Conservation (phyloP, 2,113 vertebrate genomes). For the Entomyzon cyanotis region DNA sequence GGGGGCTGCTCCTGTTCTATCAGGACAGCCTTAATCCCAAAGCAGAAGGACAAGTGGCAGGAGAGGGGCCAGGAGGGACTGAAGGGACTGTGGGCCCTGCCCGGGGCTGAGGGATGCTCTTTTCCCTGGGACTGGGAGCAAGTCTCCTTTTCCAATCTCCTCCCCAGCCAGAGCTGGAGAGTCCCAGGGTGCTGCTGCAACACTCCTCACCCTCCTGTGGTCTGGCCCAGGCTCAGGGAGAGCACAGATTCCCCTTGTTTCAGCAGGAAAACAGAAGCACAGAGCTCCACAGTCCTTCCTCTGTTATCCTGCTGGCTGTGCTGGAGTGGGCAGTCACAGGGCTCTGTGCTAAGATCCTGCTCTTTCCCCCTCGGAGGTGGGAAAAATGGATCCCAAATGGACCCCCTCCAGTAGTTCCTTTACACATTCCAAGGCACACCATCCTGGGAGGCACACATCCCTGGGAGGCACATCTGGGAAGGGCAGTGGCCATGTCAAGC, state of each 20-base stretch:
- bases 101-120: background rate
- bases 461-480: background rate
- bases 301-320: background rate
- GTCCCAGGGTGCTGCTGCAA: background rate
- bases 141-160: background rate
- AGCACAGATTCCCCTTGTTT: constrained; percentile 50
- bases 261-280: constrained; percentile 21
- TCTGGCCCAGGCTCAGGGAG: background rate
- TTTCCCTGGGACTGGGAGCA: background rate
- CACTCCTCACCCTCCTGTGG: background rate
- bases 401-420: background rate
- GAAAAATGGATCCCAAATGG: background rate
- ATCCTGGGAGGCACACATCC: background rate
- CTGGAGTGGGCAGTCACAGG: background rate
- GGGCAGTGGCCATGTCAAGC: background rate
- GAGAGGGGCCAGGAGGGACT: background rate
- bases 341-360: background rate
- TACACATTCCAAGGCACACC: background rate
- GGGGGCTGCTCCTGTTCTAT: background rate
- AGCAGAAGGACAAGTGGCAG: background rate
- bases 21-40: background rate
- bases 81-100: background rate
- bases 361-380: background rate
- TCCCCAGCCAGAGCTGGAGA: background rate
- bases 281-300: background rate